Evolutionary conservation across 2,797 vertebrate genomes (phyloP).

Genomic region (Danionella dracula): DNA sequence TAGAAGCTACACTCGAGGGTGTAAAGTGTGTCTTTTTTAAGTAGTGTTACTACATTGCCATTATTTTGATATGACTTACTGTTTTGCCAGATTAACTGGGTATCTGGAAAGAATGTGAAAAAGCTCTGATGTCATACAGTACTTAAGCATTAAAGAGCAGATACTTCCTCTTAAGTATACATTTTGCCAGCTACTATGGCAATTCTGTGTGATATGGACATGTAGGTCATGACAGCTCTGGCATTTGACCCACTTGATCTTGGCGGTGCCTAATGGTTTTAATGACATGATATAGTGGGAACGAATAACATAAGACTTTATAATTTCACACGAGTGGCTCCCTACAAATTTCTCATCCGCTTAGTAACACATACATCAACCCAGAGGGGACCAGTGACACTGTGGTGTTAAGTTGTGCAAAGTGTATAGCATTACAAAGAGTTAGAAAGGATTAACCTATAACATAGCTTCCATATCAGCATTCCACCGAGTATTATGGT

Average conservation of each 20-base stretch:
- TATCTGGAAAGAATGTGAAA: too few relatives aligned
- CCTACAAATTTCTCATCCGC: conserved; percentile 24
- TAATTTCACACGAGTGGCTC: conserved; percentile 9
- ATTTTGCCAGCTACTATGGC: conserved; percentile 14
- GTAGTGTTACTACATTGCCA: too few relatives aligned
- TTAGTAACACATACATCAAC: conserved; percentile 32
- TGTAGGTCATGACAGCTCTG: conserved; percentile 30
- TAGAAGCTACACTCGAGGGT: conserved; percentile 10
- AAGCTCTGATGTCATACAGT: too few relatives aligned
- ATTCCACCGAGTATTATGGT: not conserved
- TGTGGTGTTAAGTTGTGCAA: conserved; percentile 39
- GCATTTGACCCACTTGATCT: conserved; percentile 39
- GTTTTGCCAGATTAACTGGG: too few relatives aligned
- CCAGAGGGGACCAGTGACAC: conserved; percentile 21
- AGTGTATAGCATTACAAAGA: conserved; percentile 16
- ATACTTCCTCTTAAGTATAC: not conserved
- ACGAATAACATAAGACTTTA: conserved; percentile 23
- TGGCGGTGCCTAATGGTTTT: conserved; percentile 33
- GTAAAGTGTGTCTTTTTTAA: not conserved
- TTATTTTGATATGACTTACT: too few relatives aligned
- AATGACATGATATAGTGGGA: conserved; percentile 38
- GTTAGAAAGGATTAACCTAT: conserved; percentile 10
- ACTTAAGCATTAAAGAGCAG: conserved; percentile 15
- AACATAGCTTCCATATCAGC: conserved; percentile 18
- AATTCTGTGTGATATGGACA: conserved; percentile 1